Evolutionary conservation across 2,113 vertebrate genomes (phyloP).

Genomic region (human (Homo sapiens)): GRCh38 chr14:55031501-55032000

Average conservation of each 20-base stretch:
- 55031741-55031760: constrained; percentile 45
- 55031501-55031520: neutral
- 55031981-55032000: neutral
- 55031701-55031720: neutral
- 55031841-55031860: constrained; percentile 4
- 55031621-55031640: neutral
- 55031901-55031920: constrained; percentile 11
- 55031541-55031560: neutral
- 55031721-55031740: constrained; percentile 22
- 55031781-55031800: neutral
- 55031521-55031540: neutral
- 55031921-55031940: constrained; percentile 24
- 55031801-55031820: neutral
- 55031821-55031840: neutral
- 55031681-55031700: neutral
- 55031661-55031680: neutral
- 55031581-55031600: neutral
- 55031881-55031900: neutral
- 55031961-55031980: neutral
- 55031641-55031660: neutral
- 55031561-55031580: neutral
- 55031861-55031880: constrained; percentile 21
- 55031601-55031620: neutral
- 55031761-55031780: constrained; percentile 12
- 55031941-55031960: neutral